phyloP scores from a whole-genome alignment of 2,113 vertebrate genomes.

The Phocoena sinus region DNA sequence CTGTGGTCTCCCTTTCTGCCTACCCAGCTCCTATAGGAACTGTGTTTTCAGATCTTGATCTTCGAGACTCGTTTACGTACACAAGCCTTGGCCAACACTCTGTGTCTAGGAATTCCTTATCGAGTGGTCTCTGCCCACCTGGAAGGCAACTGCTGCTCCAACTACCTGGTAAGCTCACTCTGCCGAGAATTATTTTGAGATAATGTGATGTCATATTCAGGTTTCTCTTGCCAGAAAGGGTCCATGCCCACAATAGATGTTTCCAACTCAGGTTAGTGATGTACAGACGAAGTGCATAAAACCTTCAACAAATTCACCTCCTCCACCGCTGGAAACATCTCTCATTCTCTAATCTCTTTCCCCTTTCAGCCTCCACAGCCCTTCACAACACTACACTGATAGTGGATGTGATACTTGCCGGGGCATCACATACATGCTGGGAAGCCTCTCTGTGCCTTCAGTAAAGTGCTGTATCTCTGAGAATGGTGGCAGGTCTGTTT shows the following conservation, averaged over 20 bases:
- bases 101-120: not conserved
- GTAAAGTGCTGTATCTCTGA: not conserved
- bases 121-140: not conserved
- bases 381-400: not conserved
- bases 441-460: not conserved
- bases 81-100: not conserved
- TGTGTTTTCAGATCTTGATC: not conserved
- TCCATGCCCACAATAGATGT: not conserved
- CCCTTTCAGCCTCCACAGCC: not conserved
- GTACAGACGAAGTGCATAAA: not conserved
- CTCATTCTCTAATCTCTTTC: not conserved
- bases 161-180: not conserved
- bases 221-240: not conserved
- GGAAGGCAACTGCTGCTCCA: not conserved
- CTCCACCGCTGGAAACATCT: not conserved
- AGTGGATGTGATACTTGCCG: too few species aligned
- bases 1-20: not conserved
- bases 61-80: not conserved
- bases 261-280: not conserved
- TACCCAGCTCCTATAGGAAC: not conserved
- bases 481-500: not conserved
- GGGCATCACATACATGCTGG: not conserved
- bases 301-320: not conserved
- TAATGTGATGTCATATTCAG: not conserved
- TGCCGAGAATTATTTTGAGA: not conserved